A percentile compares a stretch with the other conserved stretches of the same genome.
phyloP scores from a whole-genome alignment of 2,888 invertebrate species.

The Mimachlamys varia region DNA sequence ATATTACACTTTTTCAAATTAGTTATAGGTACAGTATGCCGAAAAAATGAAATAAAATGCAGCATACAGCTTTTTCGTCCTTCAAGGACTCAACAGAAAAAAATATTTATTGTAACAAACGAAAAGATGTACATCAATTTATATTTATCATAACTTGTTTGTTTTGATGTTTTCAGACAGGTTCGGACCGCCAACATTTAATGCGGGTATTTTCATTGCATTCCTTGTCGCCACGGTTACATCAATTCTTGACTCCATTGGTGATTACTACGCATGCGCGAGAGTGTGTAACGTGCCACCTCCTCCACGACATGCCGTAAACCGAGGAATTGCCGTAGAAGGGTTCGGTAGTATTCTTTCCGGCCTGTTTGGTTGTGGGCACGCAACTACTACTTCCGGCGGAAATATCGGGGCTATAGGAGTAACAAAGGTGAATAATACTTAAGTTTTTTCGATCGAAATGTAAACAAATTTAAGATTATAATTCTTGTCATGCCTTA shows the following conservation, averaged over 20 bases:
- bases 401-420: too few species aligned
- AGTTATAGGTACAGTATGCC: too few species aligned
- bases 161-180: neutral
- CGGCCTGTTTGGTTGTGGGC: neutral
- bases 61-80: too few species aligned
- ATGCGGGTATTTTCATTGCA: conserved; percentile 37
- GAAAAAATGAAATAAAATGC: too few species aligned
- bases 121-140: too few species aligned
- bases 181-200: conserved; percentile 34
- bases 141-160: too few species aligned
- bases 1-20: too few species aligned
- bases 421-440: neutral
- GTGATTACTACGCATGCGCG: conserved; percentile 41
- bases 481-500: neutral
- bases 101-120: too few species aligned
- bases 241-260: conserved; percentile 42
- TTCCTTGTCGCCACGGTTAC: conserved; percentile 34
- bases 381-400: too few species aligned
- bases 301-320: conserved; percentile 42
- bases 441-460: neutral
- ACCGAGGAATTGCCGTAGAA: conserved; percentile 41
- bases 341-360: conserved; percentile 39
- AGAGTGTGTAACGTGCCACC: conserved; percentile 39
- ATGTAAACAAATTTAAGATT: neutral
- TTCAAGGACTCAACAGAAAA: too few species aligned